Percentiles rank a stretch among this genome's conserved stretches.
phyloP scores from a whole-genome alignment of 92 coral and sea anemone species.

The Micromussa lordhowensis region DNA sequence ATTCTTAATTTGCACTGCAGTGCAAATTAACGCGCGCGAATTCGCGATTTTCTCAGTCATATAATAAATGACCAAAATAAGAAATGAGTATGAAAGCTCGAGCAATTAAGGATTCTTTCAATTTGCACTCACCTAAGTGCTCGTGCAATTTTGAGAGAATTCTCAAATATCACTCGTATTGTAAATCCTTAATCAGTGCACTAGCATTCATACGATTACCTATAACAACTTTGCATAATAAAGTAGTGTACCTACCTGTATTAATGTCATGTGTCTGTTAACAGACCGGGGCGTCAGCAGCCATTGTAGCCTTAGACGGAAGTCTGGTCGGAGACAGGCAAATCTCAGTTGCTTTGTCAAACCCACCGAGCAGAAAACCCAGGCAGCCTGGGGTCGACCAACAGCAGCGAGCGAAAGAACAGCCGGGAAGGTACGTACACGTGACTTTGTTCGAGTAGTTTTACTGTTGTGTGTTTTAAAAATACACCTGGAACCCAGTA shows the following conservation, averaged over 20 bases:
- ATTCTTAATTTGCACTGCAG: no score
- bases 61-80: no score
- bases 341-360: slow-evolving; percentile 93
- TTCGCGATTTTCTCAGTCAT: no score
- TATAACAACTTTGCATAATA: not conserved
- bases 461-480: not conserved
- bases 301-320: slow-evolving; percentile 82
- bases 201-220: no score
- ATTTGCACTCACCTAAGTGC: no score
- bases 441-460: not conserved
- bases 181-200: no score
- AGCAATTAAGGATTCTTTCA: no score
- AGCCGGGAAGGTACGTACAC: slow-evolving; percentile 66
- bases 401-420: slow-evolving; percentile 44
- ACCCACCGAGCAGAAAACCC: slow-evolving; percentile 89
- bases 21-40: no score
- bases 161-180: no score
- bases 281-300: slow-evolving; percentile 83
- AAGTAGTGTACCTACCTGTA: not conserved
- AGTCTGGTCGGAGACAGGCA: slow-evolving; percentile 77
- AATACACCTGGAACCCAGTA: not conserved
- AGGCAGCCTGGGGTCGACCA: slow-evolving; percentile 59
- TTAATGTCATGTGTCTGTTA: not conserved
- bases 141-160: no score
- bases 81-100: no score